Evolutionary conservation across 2,113 vertebrate species (phyloP).

Genomic region (Phalacrocorax aristotelis): DNA sequence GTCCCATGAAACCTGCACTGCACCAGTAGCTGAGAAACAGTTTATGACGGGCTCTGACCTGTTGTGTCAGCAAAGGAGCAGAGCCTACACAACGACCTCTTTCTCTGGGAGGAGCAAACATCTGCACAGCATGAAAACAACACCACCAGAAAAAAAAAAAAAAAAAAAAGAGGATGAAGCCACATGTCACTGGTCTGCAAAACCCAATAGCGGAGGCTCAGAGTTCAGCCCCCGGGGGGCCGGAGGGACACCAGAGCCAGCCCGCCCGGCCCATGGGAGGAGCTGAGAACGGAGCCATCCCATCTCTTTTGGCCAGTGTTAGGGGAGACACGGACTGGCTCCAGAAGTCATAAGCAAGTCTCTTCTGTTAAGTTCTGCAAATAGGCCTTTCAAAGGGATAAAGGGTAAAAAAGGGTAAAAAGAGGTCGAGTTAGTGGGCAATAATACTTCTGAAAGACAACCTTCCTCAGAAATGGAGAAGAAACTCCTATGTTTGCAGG

Average conservation of each 20-base stretch:
- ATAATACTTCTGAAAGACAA: not conserved
- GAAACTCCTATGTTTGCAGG: not conserved
- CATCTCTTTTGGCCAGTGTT: not conserved
- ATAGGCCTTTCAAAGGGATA: not conserved
- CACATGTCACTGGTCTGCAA: not conserved
- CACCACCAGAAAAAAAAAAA: not conserved
- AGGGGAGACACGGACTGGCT: not conserved
- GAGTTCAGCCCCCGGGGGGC: not conserved
- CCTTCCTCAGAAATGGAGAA: constrained; percentile 24
- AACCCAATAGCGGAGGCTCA: not conserved
- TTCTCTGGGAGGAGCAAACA: constrained; percentile 2
- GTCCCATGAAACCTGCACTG: not conserved
- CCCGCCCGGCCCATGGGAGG: not conserved
- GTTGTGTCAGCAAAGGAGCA: not conserved
- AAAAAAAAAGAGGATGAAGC: not conserved
- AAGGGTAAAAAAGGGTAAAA: too few relatives aligned
- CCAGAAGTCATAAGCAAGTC: not conserved
- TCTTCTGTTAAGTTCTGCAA: not conserved
- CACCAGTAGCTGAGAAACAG: not conserved
- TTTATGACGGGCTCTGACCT: not conserved
- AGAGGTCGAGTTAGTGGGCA: not conserved
- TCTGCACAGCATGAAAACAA: not conserved
- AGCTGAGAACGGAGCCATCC: not conserved
- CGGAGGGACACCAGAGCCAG: not conserved
- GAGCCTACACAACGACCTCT: not conserved